These are phyloP conservation scores for Galerucella calmariensis DNA, from an alignment of 2,888 invertebrate genomes.

Conservation along the genomic window DNA sequence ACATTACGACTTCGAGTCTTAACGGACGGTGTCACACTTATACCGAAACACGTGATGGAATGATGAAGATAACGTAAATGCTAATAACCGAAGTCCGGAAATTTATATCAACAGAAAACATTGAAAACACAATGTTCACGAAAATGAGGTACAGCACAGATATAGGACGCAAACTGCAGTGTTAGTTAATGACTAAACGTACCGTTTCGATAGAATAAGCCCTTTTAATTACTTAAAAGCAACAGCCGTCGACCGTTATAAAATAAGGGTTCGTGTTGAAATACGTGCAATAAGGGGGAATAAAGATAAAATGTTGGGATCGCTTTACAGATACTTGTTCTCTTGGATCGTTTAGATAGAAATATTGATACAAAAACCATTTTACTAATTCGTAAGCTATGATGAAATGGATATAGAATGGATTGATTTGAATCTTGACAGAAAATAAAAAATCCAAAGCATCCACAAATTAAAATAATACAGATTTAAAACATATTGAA, in stretches of 20 bases:
- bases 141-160: slow-evolving; percentile 10
- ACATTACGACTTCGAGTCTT: not conserved
- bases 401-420: too few relatives aligned
- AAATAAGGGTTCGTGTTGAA: slow-evolving; percentile 6
- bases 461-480: too few relatives aligned
- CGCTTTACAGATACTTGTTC: not conserved
- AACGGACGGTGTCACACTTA: slow-evolving; percentile 8
- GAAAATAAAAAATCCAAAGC: too few relatives aligned
- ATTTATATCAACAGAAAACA: not conserved
- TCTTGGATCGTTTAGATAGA: not conserved
- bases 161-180: slow-evolving; percentile 6
- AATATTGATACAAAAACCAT: not conserved
- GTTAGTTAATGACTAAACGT: slow-evolving; percentile 14
- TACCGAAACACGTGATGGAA: slow-evolving; percentile 8
- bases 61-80: slow-evolving; percentile 11
- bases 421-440: too few relatives aligned
- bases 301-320: not conserved
- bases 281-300: not conserved
- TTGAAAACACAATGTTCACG: slow-evolving; percentile 10
- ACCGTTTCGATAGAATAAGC: slow-evolving; percentile 16
- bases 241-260: slow-evolving; percentile 10
- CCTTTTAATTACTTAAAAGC: slow-evolving; percentile 13
- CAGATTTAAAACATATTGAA: too few relatives aligned
- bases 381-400: not conserved
- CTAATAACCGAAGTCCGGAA: slow-evolving; percentile 1